These are phyloP conservation scores for Hemichromis elongatus DNA, from an alignment of 2,113 vertebrate genomes.

Conservation along the genomic window DNA sequence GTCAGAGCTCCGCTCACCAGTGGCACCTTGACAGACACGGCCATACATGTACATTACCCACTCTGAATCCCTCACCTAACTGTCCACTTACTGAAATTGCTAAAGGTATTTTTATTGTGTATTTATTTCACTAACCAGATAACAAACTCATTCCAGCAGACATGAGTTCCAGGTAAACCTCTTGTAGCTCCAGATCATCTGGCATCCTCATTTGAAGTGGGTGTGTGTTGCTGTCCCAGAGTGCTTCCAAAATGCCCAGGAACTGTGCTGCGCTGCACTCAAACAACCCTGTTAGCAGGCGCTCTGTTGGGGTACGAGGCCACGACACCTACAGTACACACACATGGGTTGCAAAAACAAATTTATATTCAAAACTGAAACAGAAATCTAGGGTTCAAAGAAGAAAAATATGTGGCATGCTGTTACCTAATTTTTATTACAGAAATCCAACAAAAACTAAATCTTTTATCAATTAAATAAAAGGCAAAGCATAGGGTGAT, in stretches of 20 bases:
- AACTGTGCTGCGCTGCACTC: constrained; percentile 80
- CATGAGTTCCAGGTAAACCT: constrained; percentile 83
- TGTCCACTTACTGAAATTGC: neutral
- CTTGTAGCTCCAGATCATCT: constrained; percentile 74
- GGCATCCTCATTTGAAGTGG: constrained; percentile 67
- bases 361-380: neutral
- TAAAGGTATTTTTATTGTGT: neutral
- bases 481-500: neutral
- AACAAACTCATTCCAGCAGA: constrained; percentile 84
- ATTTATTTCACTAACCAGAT: constrained; percentile 69
- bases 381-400: neutral
- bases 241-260: constrained; percentile 83
- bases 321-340: constrained; percentile 67
- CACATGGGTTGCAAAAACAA: neutral
- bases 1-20: constrained; percentile 9
- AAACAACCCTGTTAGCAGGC: constrained; percentile 80
- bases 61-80: neutral
- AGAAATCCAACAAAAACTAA: neutral
- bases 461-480: too few relatives aligned
- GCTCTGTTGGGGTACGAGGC: constrained; percentile 80
- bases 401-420: neutral
- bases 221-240: constrained; percentile 73
- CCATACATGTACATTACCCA: neutral
- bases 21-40: constrained; percentile 41
- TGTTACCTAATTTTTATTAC: neutral